These are phyloP conservation scores for Rhabdomys pumilio DNA, from an alignment of 2,797 vertebrate genomes.

Conservation along the genomic window DNA sequence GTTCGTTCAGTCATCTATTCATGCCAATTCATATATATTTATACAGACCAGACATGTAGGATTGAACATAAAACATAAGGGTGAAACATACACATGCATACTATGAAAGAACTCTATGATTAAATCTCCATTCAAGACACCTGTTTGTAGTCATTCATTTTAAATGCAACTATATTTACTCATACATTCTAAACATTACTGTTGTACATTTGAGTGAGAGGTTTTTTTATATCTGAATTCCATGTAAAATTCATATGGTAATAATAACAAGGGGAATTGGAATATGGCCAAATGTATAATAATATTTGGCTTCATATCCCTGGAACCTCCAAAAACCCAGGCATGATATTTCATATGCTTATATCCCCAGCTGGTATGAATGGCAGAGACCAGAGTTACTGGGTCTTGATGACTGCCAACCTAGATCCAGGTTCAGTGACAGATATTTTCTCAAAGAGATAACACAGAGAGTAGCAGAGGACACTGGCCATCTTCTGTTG, in stretches of 20 bases:
- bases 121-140: neutral
- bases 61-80: neutral
- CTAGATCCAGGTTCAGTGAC: neutral
- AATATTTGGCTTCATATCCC: too few relatives aligned
- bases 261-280: neutral
- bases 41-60: neutral
- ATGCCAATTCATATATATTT: neutral
- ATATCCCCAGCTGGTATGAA: neutral
- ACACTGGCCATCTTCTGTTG: neutral
- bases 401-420: neutral
- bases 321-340: neutral
- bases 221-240: neutral
- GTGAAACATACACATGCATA: too few relatives aligned
- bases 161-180: neutral
- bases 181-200: neutral
- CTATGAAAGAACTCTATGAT: neutral
- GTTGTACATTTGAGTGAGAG: neutral
- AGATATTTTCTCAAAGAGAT: neutral
- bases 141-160: neutral
- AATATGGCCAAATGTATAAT: neutral
- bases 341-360: neutral
- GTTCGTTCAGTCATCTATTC: neutral
- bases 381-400: neutral
- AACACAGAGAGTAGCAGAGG: neutral
- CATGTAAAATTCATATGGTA: neutral